Evolutionary conservation across 2,113 vertebrate genomes (phyloP).

Genomic region (Ascaphus truei): DNA sequence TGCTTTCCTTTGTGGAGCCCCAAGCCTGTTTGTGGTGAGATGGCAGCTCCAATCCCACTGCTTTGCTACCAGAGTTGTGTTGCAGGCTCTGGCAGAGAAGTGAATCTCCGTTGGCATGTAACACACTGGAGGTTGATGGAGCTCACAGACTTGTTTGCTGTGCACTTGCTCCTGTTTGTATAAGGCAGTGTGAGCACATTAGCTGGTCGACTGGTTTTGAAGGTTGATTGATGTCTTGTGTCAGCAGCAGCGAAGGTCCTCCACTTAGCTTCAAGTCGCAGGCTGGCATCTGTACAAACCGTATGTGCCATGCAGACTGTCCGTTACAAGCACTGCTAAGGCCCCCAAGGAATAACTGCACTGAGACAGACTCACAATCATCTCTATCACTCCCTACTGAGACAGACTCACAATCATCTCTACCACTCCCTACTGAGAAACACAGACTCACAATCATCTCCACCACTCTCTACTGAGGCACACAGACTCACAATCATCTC

Average conservation of each 20-base stretch:
- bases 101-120: background rate
- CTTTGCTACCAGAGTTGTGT: no score
- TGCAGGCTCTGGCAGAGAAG: no score
- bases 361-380: no score
- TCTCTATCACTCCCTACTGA: background rate
- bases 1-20: no score
- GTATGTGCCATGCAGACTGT: constrained; percentile 11
- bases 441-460: no score
- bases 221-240: constrained; percentile 33
- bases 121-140: background rate
- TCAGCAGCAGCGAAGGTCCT: constrained; percentile 22
- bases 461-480: no score
- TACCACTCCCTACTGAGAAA: no score
- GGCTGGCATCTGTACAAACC: constrained; percentile 25
- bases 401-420: background rate
- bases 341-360: background rate
- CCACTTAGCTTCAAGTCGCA: constrained; percentile 10
- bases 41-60: no score
- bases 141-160: background rate
- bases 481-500: no score
- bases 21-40: no score
- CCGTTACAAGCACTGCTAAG: background rate
- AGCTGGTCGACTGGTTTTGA: constrained; percentile 25
- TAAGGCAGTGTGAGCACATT: constrained; percentile 20
- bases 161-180: background rate